A percentile compares a stretch with the other conserved stretches of the same genome.
Evolutionary conservation across 2,888 invertebrate genomes (phyloP).

Genomic region (Parasteatoda lunata): DNA sequence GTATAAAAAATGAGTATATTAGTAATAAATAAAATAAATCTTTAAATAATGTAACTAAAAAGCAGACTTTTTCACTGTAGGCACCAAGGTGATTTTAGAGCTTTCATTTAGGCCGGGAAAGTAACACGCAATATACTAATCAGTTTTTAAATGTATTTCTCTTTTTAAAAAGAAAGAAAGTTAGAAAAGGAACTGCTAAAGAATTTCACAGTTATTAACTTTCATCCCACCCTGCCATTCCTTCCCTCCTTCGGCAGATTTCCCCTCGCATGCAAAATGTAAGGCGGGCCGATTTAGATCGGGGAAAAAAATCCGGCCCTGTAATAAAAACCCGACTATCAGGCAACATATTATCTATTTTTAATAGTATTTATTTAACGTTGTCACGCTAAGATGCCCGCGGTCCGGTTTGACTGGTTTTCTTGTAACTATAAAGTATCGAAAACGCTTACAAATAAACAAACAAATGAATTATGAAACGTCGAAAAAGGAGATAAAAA

Average conservation of each 20-base stretch:
- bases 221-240: slow-evolving; percentile 10
- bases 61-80: slow-evolving; percentile 9
- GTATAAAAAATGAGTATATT: not conserved
- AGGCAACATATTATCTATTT: slow-evolving; percentile 68
- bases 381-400: slow-evolving; percentile 66
- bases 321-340: slow-evolving; percentile 65
- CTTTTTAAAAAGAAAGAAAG: slow-evolving; percentile 42
- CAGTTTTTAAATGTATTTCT: slow-evolving; percentile 66
- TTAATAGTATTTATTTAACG: slow-evolving; percentile 66
- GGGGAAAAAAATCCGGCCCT: slow-evolving; percentile 41
- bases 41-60: slow-evolving; percentile 17
- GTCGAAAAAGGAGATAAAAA: slow-evolving; percentile 51
- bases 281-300: slow-evolving; percentile 30
- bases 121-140: slow-evolving; percentile 65
- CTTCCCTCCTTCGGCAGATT: not conserved
- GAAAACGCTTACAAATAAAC: slow-evolving; percentile 56
- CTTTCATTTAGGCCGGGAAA: slow-evolving; percentile 40
- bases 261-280: not conserved
- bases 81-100: slow-evolving; percentile 57
- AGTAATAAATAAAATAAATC: not conserved
- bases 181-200: slow-evolving; percentile 22
- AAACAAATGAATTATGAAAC: slow-evolving; percentile 62
- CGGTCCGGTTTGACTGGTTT: slow-evolving; percentile 60
- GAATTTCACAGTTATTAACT: slow-evolving; percentile 62
- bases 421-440: slow-evolving; percentile 66